phyloP scores from a whole-genome alignment of 2,797 vertebrate species.

The Pteropus rufus region DNA sequence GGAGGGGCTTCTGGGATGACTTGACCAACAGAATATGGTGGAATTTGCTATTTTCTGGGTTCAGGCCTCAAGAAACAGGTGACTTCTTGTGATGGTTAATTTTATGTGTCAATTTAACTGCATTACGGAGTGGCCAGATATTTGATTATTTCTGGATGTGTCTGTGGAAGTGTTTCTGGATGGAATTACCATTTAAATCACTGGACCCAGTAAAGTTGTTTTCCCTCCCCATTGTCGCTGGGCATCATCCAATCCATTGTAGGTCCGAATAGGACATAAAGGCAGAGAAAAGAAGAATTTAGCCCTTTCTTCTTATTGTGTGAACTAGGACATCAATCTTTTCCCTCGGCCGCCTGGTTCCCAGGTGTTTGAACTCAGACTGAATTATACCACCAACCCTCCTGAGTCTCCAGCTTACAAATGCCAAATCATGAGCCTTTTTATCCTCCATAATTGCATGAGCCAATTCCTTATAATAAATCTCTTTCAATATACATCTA shows the following conservation, averaged over 20 bases:
- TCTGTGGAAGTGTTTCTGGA: not conserved
- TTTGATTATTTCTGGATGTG: not conserved
- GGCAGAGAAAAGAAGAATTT: not conserved
- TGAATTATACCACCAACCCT: not conserved
- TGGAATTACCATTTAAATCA: not conserved
- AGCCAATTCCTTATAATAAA: not conserved
- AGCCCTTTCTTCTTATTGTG: not conserved
- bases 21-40: not conserved
- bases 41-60: not conserved
- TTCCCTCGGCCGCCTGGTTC: too few species aligned
- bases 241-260: not conserved
- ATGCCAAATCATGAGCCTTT: not conserved
- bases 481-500: not conserved
- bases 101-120: not conserved
- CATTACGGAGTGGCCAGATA: not conserved
- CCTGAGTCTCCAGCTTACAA: not conserved
- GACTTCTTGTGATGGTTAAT: not conserved
- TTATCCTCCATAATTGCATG: not conserved
- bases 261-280: not conserved
- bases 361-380: not conserved
- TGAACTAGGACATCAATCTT: not conserved
- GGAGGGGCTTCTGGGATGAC: not conserved
- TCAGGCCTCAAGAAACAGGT: not conserved
- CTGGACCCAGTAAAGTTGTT: not conserved
- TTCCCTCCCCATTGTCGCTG: not conserved